Conservation (phyloP, 2,797 vertebrate species). For the Myiothlypis chrysogaster region DNA sequence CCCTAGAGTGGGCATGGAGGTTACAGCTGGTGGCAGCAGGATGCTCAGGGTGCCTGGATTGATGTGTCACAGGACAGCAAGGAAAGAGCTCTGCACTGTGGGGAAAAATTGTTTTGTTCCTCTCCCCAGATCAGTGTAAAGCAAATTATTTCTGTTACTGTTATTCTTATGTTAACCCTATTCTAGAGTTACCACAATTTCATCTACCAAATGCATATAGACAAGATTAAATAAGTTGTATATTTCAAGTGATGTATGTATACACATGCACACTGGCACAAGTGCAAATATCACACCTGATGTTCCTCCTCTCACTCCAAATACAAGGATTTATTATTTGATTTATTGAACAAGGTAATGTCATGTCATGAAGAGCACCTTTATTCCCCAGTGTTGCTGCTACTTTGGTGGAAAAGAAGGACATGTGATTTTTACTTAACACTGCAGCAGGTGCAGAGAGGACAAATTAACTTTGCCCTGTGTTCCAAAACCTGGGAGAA, state of each 20-base stretch:
- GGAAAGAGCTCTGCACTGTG: not conserved
- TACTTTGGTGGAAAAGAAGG: not conserved
- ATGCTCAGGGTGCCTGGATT: not conserved
- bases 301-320: not conserved
- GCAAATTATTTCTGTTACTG: not conserved
- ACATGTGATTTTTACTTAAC: not conserved
- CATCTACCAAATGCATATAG: not conserved
- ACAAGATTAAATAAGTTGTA: not conserved
- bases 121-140: not conserved
- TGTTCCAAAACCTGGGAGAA: not conserved
- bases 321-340: not conserved
- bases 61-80: not conserved
- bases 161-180: not conserved
- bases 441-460: not conserved
- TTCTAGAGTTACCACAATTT: not conserved
- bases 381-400: not conserved
- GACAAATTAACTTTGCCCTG: not conserved
- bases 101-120: not conserved
- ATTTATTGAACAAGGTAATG: not conserved
- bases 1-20: fast-evolving
- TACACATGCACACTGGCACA: not conserved
- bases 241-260: not conserved
- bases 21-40: not conserved
- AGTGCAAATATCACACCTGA: not conserved
- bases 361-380: not conserved